Percentiles rank a stretch among this genome's conserved stretches.
Conservation (phyloP, 2,113 vertebrate species). For the Chrysochloris asiatica region DNA sequence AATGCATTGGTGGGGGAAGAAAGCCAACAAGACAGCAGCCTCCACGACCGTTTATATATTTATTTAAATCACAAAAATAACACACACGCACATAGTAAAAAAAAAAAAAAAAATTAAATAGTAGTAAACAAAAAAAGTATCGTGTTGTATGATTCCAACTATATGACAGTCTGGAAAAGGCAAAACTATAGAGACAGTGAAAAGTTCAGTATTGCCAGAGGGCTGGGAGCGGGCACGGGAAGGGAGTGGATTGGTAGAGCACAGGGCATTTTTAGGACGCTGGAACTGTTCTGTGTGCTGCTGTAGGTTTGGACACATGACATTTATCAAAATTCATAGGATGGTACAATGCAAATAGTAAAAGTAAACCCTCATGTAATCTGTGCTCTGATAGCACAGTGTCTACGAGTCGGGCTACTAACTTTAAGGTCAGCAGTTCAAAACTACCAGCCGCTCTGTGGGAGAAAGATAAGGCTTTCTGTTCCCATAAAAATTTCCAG, state of each 20-base stretch:
- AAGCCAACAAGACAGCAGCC: neutral
- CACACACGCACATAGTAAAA: neutral
- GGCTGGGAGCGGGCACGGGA: neutral
- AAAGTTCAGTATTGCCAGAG: neutral
- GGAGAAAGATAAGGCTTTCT: too few relatives aligned
- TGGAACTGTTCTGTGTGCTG: neutral
- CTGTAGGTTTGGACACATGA: neutral
- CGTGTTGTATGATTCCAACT: neutral
- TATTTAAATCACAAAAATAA: neutral
- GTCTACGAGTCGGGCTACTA: too few relatives aligned
- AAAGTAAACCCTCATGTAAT: too few relatives aligned
- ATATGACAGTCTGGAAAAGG: neutral
- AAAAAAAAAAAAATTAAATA: neutral
- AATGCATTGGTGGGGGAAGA: constrained; percentile 39
- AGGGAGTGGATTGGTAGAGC: neutral
- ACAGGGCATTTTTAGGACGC: neutral
- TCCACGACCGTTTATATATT: neutral
- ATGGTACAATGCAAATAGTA: neutral
- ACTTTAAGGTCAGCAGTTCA: too few relatives aligned
- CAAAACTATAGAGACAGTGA: neutral
- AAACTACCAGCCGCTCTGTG: too few relatives aligned
- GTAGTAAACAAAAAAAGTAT: neutral
- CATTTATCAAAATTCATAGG: neutral
- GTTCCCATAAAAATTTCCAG: too few relatives aligned
- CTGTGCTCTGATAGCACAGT: too few relatives aligned